Evolutionary conservation across 1,140 invertebrate species (phyloP), one percentile per base, ranked within the genome.

Genomic region (Propsilocerus akamusi): DNA sequence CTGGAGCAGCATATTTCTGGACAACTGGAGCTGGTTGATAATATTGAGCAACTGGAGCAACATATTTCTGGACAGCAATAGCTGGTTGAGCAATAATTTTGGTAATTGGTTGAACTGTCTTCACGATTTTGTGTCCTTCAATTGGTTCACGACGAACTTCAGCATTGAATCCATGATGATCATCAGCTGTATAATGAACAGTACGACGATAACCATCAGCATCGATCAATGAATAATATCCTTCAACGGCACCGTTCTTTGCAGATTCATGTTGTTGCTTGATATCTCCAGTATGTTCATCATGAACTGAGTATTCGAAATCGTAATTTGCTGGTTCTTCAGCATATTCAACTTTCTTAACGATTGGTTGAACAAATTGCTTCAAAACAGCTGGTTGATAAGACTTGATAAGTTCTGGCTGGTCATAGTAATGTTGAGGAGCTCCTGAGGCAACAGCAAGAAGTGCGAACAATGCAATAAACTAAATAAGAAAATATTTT

Each of bases 161-260:
- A 41, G 34, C 34, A 10, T 20, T 20, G 34, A 41, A 72, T 51
- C 71, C 70, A 17, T 60, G 66, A 48, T 65, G 56, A 48, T 68
- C 63, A 49, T 73, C 70, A 2, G 72, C 72, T 0, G 68, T 69
- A 59, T 78, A 78, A 52, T 72, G 67, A 7, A 77, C 74, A 7
- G 70, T 70, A 49, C 74, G 64, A 26, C 67, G 70, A 22, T 72
- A 71, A 46, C 77, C 77, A 53, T 78, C 76, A 3, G 76, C 63
- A 55, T 78, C 76, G 34, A 74, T 61, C 37, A 79, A 66, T 20
- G 64, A 67, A 56, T 76, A 77, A 54, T 66, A 72, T 0, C 76
- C 76, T 11, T 66, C 64, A 1, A 77, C 74, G 2, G 58, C 52
- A 48, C 71, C 72, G 0, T 71, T 72, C 34, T 72, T 66, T 4